Percentiles rank a stretch among this genome's conserved stretches.
Conservation (phyloP, 1,140 invertebrate genomes). For the Neomicropteryx cornuta region DNA sequence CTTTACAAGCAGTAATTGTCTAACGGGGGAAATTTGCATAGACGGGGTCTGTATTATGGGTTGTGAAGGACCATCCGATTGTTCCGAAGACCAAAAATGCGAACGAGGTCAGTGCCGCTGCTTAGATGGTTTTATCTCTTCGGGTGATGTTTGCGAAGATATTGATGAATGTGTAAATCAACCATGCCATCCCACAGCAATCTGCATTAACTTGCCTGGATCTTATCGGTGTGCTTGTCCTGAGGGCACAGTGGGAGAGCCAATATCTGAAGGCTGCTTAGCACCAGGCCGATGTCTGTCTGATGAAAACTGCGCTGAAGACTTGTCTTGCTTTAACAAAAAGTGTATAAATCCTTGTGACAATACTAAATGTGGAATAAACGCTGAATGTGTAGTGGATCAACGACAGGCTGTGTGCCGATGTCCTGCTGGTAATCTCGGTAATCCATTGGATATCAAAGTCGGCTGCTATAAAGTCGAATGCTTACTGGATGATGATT, state of each 20-base stretch:
- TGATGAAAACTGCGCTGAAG: slow-evolving; percentile 58
- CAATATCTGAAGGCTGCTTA: slow-evolving; percentile 59
- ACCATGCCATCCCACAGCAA: slow-evolving; percentile 68
- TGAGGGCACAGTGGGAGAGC: slow-evolving; percentile 66
- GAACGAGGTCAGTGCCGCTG: slow-evolving; percentile 69
- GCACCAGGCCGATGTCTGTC: slow-evolving; percentile 57
- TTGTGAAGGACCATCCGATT: slow-evolving; percentile 72
- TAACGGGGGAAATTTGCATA: slow-evolving; percentile 76
- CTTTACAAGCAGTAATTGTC: slow-evolving; percentile 78
- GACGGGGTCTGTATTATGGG: slow-evolving; percentile 72
- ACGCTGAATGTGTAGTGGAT: slow-evolving; percentile 58
- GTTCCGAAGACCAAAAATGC: slow-evolving; percentile 69
- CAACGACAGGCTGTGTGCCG: slow-evolving; percentile 58
- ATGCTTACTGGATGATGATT: slow-evolving; percentile 66
- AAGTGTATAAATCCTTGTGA: slow-evolving; percentile 69
- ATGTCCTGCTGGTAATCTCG: slow-evolving; percentile 68
- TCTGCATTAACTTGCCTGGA: slow-evolving; percentile 68
- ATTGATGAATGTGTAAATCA: slow-evolving; percentile 67
- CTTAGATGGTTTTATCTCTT: slow-evolving; percentile 54
- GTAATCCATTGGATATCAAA: slow-evolving; percentile 60
- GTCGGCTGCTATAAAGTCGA: slow-evolving; percentile 76
- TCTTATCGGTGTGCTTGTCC: slow-evolving; percentile 72
- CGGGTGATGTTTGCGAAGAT: slow-evolving; percentile 60
- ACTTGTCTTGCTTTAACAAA: slow-evolving; percentile 56
- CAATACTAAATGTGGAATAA: slow-evolving; percentile 53